These are phyloP conservation scores for Fulmarus glacialis DNA, from an alignment of 2,113 vertebrate genomes.

Conservation along the genomic window DNA sequence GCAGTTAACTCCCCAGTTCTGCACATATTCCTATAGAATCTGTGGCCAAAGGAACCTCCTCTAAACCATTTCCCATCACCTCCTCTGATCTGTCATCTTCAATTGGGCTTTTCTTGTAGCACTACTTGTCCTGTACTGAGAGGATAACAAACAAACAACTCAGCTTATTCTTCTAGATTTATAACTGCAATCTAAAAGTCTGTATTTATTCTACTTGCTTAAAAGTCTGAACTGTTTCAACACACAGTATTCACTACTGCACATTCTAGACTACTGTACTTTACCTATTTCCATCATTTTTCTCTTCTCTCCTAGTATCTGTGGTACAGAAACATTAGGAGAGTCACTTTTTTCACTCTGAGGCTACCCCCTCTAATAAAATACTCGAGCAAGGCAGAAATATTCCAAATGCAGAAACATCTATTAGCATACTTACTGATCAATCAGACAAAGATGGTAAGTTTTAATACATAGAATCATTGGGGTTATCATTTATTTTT, in stretches of 20 bases:
- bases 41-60: slow-evolving; percentile 75
- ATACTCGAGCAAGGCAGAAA: neutral
- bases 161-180: slow-evolving; percentile 22
- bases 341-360: neutral
- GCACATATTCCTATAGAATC: slow-evolving; percentile 63
- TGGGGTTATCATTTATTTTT: neutral
- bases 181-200: neutral
- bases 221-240: neutral
- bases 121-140: slow-evolving; percentile 54
- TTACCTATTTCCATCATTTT: neutral
- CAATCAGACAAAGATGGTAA: neutral
- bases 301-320: neutral
- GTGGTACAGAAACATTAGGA: neutral
- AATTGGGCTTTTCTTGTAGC: slow-evolving; percentile 65
- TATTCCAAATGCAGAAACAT: neutral
- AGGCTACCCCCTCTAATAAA: neutral
- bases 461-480: neutral
- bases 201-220: neutral
- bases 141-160: slow-evolving; percentile 60
- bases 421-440: neutral
- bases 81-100: slow-evolving; percentile 75
- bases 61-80: slow-evolving; percentile 76
- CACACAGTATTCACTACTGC: neutral
- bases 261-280: neutral
- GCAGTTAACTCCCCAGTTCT: slow-evolving; percentile 64